A percentile compares a stretch with the other conserved stretches of the same genome.
phyloP scores from a whole-genome alignment of 2,797 vertebrate species.

The Eulemur albifrons region DNA sequence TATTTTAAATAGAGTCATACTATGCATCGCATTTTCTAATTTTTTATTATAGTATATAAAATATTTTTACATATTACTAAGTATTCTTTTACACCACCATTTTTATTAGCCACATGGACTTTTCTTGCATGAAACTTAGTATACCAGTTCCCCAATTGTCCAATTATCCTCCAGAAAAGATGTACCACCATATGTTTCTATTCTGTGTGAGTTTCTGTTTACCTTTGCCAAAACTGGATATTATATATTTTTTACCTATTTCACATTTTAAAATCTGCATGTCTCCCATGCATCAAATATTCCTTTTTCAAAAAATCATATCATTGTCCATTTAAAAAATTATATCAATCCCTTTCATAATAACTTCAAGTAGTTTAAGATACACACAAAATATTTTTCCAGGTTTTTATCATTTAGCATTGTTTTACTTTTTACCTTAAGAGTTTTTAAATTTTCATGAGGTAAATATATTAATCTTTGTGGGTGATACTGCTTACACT shows the following conservation, averaged over 20 bases:
- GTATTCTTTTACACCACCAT: neutral
- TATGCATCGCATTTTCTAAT: neutral
- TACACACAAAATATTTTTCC: neutral
- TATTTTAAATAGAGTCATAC: constrained; percentile 8
- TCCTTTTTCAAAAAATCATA: neutral
- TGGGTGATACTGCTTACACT: neutral
- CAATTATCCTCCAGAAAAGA: neutral
- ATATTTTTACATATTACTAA: neutral
- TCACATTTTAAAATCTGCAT: neutral
- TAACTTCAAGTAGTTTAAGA: neutral
- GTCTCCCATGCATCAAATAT: neutral
- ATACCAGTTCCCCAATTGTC: neutral
- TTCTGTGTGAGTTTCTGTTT: neutral
- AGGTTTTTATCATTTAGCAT: neutral
- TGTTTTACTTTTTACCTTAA: neutral
- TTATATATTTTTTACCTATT: neutral
- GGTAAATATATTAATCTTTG: neutral
- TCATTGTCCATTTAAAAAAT: neutral
- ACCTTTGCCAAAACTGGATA: neutral
- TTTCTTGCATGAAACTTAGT: neutral
- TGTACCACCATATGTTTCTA: neutral
- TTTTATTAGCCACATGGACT: neutral
- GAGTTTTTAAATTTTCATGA: neutral
- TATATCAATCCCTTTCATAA: neutral
- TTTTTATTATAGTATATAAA: neutral